phyloP scores from a whole-genome alignment of 2,113 vertebrate genomes.

The Gallinago paraguaiae region DNA sequence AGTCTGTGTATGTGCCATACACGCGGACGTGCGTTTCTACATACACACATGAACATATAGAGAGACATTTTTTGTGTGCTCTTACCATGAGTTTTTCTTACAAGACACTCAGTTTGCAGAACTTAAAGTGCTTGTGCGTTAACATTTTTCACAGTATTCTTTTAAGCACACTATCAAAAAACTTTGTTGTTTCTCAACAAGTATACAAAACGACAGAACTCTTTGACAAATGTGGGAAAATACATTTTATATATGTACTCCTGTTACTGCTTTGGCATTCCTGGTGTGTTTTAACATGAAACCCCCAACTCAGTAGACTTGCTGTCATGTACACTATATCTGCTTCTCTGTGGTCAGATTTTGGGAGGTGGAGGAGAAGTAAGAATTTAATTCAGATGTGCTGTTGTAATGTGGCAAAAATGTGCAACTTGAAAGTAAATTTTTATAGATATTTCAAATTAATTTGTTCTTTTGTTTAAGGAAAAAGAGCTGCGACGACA shows the following conservation, averaged over 20 bases:
- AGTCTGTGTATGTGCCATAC: not conserved
- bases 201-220: not conserved
- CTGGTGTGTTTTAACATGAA: not conserved
- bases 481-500: constrained; percentile 93
- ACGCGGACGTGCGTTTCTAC: too few relatives aligned
- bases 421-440: not conserved
- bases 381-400: not conserved
- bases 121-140: not conserved
- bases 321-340: not conserved
- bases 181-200: not conserved
- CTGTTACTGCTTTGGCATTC: not conserved
- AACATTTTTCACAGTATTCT: not conserved
- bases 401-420: not conserved
- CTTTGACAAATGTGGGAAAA: not conserved
- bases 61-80: not conserved
- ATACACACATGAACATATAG: too few relatives aligned
- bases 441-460: not conserved
- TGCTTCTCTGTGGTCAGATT: not conserved
- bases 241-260: not conserved
- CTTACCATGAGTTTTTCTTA: not conserved
- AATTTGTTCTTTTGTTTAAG: constrained; percentile 76
- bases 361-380: not conserved
- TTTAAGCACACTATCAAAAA: not conserved
- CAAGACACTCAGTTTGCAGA: not conserved
- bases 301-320: not conserved